Evolutionary conservation across 2,113 vertebrate species (phyloP).

Genomic region (Erpornis zantholeuca): DNA sequence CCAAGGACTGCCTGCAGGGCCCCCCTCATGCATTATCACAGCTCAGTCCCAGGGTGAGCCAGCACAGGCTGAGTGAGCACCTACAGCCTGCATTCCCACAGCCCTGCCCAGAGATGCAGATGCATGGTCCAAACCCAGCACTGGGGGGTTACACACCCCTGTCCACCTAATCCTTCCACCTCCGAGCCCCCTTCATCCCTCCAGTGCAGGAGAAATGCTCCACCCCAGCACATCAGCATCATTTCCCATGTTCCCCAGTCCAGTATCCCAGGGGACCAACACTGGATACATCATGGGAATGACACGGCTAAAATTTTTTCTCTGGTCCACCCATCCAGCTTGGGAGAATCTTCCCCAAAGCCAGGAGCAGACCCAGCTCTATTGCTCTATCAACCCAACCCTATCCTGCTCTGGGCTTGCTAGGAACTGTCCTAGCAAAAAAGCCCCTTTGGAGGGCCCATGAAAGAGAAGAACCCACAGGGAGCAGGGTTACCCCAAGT

Average conservation of each 20-base stretch:
- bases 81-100: background rate
- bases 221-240: too few species aligned
- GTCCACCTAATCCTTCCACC: background rate
- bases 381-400: background rate
- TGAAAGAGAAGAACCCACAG: too few species aligned
- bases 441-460: too few species aligned
- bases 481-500: background rate
- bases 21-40: fast-evolving
- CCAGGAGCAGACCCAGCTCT: background rate
- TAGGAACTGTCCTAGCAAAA: background rate
- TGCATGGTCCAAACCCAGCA: background rate
- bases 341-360: background rate
- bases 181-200: background rate
- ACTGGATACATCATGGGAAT: too few species aligned
- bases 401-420: background rate
- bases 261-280: background rate
- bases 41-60: background rate
- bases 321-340: background rate
- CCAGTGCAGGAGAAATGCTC: background rate
- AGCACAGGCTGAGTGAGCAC: background rate
- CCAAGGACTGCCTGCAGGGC: background rate
- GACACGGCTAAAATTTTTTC: background rate
- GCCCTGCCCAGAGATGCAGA: background rate
- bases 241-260: too few species aligned
- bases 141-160: too few species aligned